Evolutionary conservation across 2,888 invertebrate genomes (phyloP).

Genomic region (Morpho achilles): DNA sequence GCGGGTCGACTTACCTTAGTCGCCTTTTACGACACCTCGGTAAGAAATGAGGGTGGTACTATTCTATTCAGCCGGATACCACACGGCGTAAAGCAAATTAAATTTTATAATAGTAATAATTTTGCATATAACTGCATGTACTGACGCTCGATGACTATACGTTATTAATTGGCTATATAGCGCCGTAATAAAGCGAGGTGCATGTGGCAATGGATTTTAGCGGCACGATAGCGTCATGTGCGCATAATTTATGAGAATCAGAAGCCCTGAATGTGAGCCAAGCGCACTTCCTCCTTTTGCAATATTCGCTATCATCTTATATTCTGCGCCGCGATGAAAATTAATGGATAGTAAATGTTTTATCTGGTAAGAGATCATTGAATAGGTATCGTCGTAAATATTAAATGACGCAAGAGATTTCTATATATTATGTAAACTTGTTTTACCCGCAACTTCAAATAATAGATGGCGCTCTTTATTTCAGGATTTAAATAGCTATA

Average conservation of each 20-base stretch:
- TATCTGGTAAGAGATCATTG: background rate
- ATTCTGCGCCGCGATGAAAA: constrained; percentile 7
- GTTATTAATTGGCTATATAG: constrained; percentile 21
- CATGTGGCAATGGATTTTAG: constrained; percentile 32
- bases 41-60: no score
- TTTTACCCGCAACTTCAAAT: no score
- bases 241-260: constrained; percentile 52
- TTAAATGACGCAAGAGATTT: no score
- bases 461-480: no score
- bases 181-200: constrained; percentile 27
- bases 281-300: constrained; percentile 12
- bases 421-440: no score
- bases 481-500: no score
- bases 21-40: no score
- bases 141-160: constrained; percentile 2
- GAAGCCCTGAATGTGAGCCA: constrained; percentile 22
- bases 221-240: constrained; percentile 46
- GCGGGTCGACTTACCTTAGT: no score
- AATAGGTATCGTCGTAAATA: no score
- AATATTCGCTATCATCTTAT: constrained; percentile 6
- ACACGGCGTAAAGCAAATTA: constrained; percentile 4
- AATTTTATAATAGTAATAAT: constrained; percentile 5
- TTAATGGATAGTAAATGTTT: constrained; percentile 1
- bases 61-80: no score
- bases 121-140: constrained; percentile 7